Base-by-base conservation (phyloP, 2,888 invertebrate species). In the Pheosia gnoma region DNA sequence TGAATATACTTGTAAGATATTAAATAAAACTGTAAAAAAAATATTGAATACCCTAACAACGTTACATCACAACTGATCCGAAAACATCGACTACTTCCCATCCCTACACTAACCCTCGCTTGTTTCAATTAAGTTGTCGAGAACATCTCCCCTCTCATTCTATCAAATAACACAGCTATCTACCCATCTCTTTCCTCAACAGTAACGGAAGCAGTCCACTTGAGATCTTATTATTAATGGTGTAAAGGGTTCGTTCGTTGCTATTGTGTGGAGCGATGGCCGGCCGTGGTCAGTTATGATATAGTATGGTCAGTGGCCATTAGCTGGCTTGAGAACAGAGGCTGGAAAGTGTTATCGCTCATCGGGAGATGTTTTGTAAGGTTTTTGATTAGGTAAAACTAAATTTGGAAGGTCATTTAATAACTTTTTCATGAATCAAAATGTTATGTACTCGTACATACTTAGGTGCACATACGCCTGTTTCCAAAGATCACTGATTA, bases 61-160 rank as follows among this genome's bases (percentile, higher is more conserved):
- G 4, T n/a, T n/a, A 47, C n/a, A 47, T n/a, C 11, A n/a, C 47
- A n/a, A 4, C n/a, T 25, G 25, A 47, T 4, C 0, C n/a, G 11
- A 47, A 51, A 51, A 66, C 62, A 75, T 80, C 80, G 80, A 77
- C 65, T 65, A 52, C 11, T 43, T 59, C 70, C 63, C 82, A 69
- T 72, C 84, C 67, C 83, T 87, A 81, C 25, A 25, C 58, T 60
- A 60, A 63, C 65, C 75, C 70, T 77, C 81, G 77, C 80, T 82
- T 82, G 79, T 84, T 85, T 89, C 89, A 90, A 92, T 92, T 90
- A 90, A 91, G 90, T 89, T 89, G 90, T 91, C 83, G 83, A 83
- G 81, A 83, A 66, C 64, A 66, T 59, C 58, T 60, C 61, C 64
- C 52, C 58, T 87, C 82, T 75, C 80, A 62, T 63, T 86, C 75